Evolutionary conservation across 1,140 invertebrate genomes (phyloP), one percentile per base, ranked within the genome.

Genomic region (Atta texana): DNA sequence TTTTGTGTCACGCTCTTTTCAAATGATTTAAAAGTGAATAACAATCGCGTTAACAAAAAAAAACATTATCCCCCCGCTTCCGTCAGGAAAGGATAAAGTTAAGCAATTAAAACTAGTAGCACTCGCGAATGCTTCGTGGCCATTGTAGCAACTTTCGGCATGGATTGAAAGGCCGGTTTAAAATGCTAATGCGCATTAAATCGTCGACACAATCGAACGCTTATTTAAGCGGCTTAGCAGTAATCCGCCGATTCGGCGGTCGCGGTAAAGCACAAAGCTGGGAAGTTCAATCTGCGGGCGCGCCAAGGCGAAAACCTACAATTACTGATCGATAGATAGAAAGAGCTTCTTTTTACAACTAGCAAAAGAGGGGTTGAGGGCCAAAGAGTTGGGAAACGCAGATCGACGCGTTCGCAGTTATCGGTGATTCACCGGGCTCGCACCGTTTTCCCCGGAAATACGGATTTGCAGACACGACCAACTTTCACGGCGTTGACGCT

Each of bases 101-200:
- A 84, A 84, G 39, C 80, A 84, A 84, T 84, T 84, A 84, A 74
- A 74, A 75, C 39, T 75, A 74, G 66, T 16, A 59, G 71, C 34
- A 59, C 21, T 59, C 78, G 61, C 44, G 12, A 31, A 74, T 14
- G 24, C 71, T 14, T 39, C 55, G 53, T 21, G 10, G 55, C 80
- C 31, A 81, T 84, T 74, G 69, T 61, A 74, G 80, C 55, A 84
- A 84, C 72, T 74, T 63, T 66, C 12, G 57, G 18, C 53, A 14
- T 24, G 24, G 59, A 76, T 86, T 76, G 76, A 63, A 49, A 66
- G 68, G 14, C n/a, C 18, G n/a, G 51, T 74, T 87, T 78, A 85
- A 89, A 84, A 84, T 87, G 88, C 53, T 84, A 82, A 90, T 84
- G 63, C 53, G 76, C 66, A 57, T 87, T 84, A 89, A 87, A 87